phyloP scores from a whole-genome alignment of 2,113 vertebrate species.

The Gymnarchus niloticus region DNA sequence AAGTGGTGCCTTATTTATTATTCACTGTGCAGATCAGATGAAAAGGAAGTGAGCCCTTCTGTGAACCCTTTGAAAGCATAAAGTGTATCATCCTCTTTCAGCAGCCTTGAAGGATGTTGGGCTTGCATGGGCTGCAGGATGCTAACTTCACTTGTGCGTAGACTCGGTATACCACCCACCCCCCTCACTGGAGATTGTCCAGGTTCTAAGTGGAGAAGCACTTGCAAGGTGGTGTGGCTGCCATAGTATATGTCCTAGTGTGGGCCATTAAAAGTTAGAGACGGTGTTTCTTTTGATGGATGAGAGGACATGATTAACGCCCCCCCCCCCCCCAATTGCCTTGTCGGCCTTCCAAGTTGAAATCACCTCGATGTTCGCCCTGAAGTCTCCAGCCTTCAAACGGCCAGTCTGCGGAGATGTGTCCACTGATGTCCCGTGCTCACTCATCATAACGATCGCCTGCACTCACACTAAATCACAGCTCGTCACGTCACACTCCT shows the following conservation, averaged over 20 bases:
- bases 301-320: conserved; percentile 61
- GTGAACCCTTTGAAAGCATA: conserved; percentile 24
- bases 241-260: background rate
- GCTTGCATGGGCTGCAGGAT: background rate
- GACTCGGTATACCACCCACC: conserved; percentile 18
- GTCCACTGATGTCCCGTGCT: conserved; percentile 52
- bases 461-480: conserved; percentile 54
- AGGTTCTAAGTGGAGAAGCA: conserved; percentile 57
- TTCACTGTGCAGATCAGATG: conserved; percentile 29
- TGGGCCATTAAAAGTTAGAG: conserved; percentile 50
- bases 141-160: background rate
- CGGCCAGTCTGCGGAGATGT: conserved; percentile 46
- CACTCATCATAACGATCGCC: conserved; percentile 56
- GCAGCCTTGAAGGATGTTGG: conserved; percentile 13
- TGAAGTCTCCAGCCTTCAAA: conserved; percentile 49
- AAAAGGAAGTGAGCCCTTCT: conserved; percentile 10
- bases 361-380: conserved; percentile 48
- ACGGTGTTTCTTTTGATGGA: conserved; percentile 59
- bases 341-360: conserved; percentile 69
- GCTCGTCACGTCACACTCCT: background rate
- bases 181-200: conserved; percentile 56
- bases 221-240: conserved; percentile 40
- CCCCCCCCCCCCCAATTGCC: conserved; percentile 47
- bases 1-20: conserved; percentile 33
- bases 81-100: conserved; percentile 19